phyloP scores from a whole-genome alignment of 2,888 invertebrate genomes.

The Machimus atricapillus region DNA sequence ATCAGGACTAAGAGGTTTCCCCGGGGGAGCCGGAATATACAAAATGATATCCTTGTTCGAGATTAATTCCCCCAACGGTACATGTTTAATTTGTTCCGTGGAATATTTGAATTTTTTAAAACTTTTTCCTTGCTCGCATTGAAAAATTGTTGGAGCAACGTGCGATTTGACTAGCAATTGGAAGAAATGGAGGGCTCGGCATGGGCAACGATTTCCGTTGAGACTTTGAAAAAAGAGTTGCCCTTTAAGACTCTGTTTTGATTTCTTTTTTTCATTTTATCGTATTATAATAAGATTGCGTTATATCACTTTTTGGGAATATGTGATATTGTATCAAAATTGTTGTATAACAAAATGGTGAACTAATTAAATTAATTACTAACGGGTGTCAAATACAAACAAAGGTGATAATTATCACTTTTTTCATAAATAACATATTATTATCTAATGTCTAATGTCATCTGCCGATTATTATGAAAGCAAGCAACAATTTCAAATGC shows the following conservation, averaged over 20 bases:
- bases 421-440: too few relatives aligned
- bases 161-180: background rate
- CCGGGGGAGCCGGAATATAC: conserved; percentile 26
- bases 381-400: too few relatives aligned
- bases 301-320: too few relatives aligned
- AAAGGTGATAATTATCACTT: too few relatives aligned
- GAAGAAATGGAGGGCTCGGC: background rate
- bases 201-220: background rate
- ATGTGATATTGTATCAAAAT: too few relatives aligned
- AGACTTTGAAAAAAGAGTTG: background rate
- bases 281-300: too few relatives aligned
- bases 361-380: too few relatives aligned
- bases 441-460: too few relatives aligned
- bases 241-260: background rate
- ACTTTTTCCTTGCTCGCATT: background rate
- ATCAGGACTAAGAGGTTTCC: conserved; percentile 36
- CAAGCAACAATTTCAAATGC: too few relatives aligned
- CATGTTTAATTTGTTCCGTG: conserved; percentile 38
- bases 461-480: too few relatives aligned
- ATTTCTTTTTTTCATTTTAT: background rate
- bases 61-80: conserved; percentile 38
- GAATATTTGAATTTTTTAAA: conserved; percentile 40
- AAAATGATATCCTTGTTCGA: conserved; percentile 39
- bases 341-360: too few relatives aligned
- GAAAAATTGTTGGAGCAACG: background rate